Conservation (phyloP, 2,888 invertebrate species). For the Crepidodera aurea region DNA sequence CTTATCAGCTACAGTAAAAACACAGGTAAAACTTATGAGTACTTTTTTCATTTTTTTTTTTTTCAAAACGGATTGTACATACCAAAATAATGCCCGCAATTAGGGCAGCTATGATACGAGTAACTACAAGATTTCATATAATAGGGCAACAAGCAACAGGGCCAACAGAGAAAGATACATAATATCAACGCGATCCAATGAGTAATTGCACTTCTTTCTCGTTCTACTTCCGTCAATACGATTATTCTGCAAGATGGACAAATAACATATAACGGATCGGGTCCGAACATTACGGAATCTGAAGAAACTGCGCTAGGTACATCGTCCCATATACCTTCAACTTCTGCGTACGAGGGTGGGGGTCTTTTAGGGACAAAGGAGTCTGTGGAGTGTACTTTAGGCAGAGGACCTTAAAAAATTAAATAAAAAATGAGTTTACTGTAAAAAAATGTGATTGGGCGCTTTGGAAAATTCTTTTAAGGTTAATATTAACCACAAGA, state of each 20-base stretch:
- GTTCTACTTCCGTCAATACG: constrained; percentile 53
- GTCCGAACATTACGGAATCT: constrained; percentile 51
- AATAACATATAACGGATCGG: constrained; percentile 55
- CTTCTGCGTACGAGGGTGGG: constrained; percentile 52
- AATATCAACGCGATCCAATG: constrained; percentile 57
- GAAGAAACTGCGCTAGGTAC: constrained; percentile 42
- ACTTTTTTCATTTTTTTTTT: constrained; percentile 24
- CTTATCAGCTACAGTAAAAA: not conserved
- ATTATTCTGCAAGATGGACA: constrained; percentile 57
- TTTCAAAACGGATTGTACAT: constrained; percentile 57
- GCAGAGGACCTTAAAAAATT: constrained; percentile 44
- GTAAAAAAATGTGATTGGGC: too few species aligned
- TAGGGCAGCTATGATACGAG: constrained; percentile 58
- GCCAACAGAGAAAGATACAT: constrained; percentile 59
- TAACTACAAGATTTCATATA: constrained; percentile 58
- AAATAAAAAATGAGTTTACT: too few species aligned
- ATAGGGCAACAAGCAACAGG: constrained; percentile 59
- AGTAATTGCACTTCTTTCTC: constrained; percentile 53
- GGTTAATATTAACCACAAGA: too few species aligned
- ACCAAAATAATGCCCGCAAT: constrained; percentile 57
- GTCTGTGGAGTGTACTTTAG: constrained; percentile 30
- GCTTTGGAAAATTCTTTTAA: too few species aligned
- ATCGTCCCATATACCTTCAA: constrained; percentile 47
- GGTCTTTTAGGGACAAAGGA: constrained; percentile 46
- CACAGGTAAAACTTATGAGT: not conserved